phyloP scores from a whole-genome alignment of 1,140 invertebrate species.

The Drosophila kanapiae region DNA sequence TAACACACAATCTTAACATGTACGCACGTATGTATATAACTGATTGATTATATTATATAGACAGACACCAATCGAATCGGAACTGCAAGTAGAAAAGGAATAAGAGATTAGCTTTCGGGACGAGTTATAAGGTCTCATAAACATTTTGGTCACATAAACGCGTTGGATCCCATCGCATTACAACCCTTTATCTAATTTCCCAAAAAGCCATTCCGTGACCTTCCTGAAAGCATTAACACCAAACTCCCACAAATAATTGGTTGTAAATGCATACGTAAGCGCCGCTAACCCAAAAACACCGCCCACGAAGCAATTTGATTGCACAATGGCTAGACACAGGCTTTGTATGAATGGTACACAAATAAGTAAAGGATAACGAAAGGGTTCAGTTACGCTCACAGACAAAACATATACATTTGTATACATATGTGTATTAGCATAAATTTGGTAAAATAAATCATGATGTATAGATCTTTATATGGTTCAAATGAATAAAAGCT shows the following conservation, averaged over 20 bases:
- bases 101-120: slow-evolving; percentile 10
- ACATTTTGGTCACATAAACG: slow-evolving; percentile 33
- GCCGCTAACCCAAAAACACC: slow-evolving; percentile 40
- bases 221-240: slow-evolving; percentile 51
- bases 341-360: slow-evolving; percentile 10
- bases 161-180: not conserved
- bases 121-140: slow-evolving; percentile 7
- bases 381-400: slow-evolving; percentile 56
- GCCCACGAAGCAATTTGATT: slow-evolving; percentile 61
- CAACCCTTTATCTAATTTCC: slow-evolving; percentile 38
- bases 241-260: slow-evolving; percentile 56
- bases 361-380: slow-evolving; percentile 21
- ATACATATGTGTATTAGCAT: slow-evolving; percentile 8
- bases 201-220: slow-evolving; percentile 42
- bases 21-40: slow-evolving; percentile 22
- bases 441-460: slow-evolving; percentile 22
- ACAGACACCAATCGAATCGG: slow-evolving; percentile 34
- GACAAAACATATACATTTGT: slow-evolving; percentile 17
- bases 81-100: slow-evolving; percentile 44
- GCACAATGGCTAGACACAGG: slow-evolving; percentile 56
- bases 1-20: slow-evolving; percentile 15
- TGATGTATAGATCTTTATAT: slow-evolving; percentile 6
- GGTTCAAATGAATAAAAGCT: not conserved
- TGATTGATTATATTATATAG: slow-evolving; percentile 42
- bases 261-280: slow-evolving; percentile 70